Base-by-base conservation (phyloP, 2,797 vertebrate species). In the Eleutherodactylus coqui region DNA sequence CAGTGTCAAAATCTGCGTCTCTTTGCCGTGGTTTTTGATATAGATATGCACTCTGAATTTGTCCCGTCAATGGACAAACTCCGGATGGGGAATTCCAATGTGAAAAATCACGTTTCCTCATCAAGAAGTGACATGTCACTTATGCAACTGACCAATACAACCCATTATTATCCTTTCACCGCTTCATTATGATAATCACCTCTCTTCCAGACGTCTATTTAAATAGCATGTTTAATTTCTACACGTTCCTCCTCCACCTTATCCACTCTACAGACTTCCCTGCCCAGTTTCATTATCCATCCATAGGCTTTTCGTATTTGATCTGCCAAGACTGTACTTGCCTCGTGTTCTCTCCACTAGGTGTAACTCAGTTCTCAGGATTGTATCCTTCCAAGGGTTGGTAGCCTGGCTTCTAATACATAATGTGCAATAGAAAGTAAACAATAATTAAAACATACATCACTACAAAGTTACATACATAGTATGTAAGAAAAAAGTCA, bases 121-220 rank as follows among this genome's bases (percentile, higher is more conserved):
- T n/a, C n/a, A n/a, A n/a, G n/a, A n/a, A n/a, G n/a, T n/a, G n/a
- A n/a, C n/a, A n/a, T n/a, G n/a, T n/a, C 45, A 47, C 45, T 6
- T 13, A 8, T 47, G 45, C 2, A 47, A 2, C 10, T 43, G 10
- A 13, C n/a, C 21, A 27, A 41, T 4, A 29, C 17, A 45, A 62
- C 38, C 58, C 27, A 79, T 79, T 27, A 79, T 79, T 21, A 45
- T 81, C 79, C 41, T 81, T 81, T 64, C 55, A 79, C 36, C 64
- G 55, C 14, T 79, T 80, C 34, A 19, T 62, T 29, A 9, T 19
- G 16, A 19, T 79, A 34, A 64, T 51, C 62, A 49, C 8, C 6
- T 67, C 5, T 21, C 17, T 29, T 80, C 41, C 41, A 27, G 21
- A 36, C 11, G 29, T 36, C 53, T 60, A 17, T 41, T 55, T 60